These are phyloP conservation scores for Scylla paramamosain DNA, from an alignment of 1,140 invertebrate species.

Conservation along the genomic window DNA sequence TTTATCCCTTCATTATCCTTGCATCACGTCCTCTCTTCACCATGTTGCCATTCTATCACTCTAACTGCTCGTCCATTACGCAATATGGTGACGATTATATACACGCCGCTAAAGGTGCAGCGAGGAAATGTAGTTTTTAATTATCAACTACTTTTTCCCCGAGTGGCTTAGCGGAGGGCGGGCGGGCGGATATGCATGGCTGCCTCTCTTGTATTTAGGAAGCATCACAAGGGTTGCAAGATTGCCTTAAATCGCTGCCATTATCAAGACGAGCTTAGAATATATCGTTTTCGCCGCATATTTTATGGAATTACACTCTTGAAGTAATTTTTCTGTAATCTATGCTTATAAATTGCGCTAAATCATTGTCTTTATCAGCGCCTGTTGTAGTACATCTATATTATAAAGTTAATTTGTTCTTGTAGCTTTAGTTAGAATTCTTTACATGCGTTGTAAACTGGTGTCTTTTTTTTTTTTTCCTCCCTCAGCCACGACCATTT, in stretches of 20 bases:
- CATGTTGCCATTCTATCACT: too few relatives aligned
- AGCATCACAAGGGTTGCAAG: neutral
- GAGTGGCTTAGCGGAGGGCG: neutral
- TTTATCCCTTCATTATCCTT: conserved; percentile 4
- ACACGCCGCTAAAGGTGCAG: too few relatives aligned
- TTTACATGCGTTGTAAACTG: neutral
- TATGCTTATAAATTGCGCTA: neutral
- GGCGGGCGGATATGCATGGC: neutral
- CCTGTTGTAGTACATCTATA: neutral
- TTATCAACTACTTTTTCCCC: neutral
- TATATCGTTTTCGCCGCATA: neutral
- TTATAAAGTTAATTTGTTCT: neutral
- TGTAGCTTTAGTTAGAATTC: neutral
- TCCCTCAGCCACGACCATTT: neutral
- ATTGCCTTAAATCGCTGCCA: neutral
- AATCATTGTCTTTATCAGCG: neutral
- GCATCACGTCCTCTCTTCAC: neutral
- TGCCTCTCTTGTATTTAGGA: neutral
- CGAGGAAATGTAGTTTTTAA: neutral
- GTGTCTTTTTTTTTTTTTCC: neutral
- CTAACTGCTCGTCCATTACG: too few relatives aligned
- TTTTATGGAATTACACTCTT: neutral
- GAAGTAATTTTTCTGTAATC: neutral
- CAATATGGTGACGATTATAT: too few relatives aligned
- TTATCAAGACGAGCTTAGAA: neutral